Percentiles rank a stretch among this genome's conserved stretches.
Conservation (phyloP, 2,113 vertebrate genomes). For the Scomber japonicus region DNA sequence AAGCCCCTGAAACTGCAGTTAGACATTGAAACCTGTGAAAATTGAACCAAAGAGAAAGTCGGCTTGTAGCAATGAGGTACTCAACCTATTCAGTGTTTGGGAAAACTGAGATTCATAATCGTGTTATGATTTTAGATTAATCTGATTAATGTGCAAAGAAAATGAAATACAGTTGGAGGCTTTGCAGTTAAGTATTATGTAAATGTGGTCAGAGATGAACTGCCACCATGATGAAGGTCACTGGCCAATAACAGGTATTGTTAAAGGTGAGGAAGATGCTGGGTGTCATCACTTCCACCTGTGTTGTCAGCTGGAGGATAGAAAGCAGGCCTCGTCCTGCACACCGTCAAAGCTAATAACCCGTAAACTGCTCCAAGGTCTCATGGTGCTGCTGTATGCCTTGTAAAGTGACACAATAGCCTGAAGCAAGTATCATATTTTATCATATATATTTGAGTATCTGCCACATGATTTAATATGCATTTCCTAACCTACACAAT, state of each 20-base stretch:
- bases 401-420: neutral
- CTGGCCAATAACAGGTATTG: neutral
- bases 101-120: too few species aligned
- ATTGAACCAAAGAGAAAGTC: too few species aligned
- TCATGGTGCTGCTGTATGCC: neutral
- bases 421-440: neutral
- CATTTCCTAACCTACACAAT: too few species aligned
- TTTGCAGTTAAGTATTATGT: neutral
- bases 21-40: too few species aligned
- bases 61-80: too few species aligned
- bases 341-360: conserved; percentile 4
- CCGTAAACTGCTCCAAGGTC: neutral
- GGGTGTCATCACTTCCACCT: conserved; percentile 2
- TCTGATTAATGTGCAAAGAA: neutral
- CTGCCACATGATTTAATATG: neutral
- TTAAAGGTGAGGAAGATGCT: neutral
- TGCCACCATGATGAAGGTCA: neutral
- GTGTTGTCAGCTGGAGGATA: neutral
- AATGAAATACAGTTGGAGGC: neutral
- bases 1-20: too few species aligned
- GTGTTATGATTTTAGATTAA: neutral
- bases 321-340: neutral
- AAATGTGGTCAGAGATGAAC: neutral
- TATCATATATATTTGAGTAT: neutral
- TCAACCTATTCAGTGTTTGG: too few species aligned